Conservation (phyloP, 1,140 invertebrate genomes). For the Mesaphorura yosii region DNA sequence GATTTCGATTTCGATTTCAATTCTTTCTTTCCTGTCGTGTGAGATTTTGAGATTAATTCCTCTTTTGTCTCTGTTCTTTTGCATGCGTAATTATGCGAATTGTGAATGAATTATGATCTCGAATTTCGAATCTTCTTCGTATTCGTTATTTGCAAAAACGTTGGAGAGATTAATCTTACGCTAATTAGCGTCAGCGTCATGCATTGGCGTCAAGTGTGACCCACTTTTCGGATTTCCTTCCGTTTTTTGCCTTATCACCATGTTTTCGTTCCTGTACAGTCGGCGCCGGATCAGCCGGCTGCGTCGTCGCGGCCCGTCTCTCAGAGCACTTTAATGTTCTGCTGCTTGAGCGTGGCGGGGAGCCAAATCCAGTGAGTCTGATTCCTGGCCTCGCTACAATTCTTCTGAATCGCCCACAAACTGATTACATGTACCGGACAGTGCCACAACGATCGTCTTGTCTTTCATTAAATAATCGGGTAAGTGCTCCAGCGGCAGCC, state of each 20-base stretch:
- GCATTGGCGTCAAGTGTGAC: too few relatives aligned
- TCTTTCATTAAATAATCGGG: conserved; percentile 35
- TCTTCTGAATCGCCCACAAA: conserved; percentile 47
- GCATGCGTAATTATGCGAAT: too few relatives aligned
- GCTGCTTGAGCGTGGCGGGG: conserved; percentile 39
- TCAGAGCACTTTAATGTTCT: conserved; percentile 38
- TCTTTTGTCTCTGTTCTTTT: too few relatives aligned
- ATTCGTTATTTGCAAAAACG: too few relatives aligned
- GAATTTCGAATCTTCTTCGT: too few relatives aligned
- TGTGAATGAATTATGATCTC: too few relatives aligned
- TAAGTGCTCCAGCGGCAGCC: background rate
- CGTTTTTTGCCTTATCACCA: too few relatives aligned
- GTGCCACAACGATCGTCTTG: conserved; percentile 47
- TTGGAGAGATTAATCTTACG: too few relatives aligned
- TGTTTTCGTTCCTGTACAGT: conserved; percentile 31
- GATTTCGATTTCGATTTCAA: too few relatives aligned
- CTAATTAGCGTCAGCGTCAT: too few relatives aligned
- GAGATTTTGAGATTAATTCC: too few relatives aligned
- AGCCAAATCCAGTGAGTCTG: conserved; percentile 34
- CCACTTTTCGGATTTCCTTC: background rate
- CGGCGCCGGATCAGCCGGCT: conserved; percentile 44
- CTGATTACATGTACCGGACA: conserved; percentile 57
- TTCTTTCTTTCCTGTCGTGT: too few relatives aligned
- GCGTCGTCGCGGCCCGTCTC: conserved; percentile 43
- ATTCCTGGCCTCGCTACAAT: conserved; percentile 43